Evolutionary conservation across 2,888 invertebrate genomes (phyloP).

Genomic region (Kuschelorhynchus macadamiae): DNA sequence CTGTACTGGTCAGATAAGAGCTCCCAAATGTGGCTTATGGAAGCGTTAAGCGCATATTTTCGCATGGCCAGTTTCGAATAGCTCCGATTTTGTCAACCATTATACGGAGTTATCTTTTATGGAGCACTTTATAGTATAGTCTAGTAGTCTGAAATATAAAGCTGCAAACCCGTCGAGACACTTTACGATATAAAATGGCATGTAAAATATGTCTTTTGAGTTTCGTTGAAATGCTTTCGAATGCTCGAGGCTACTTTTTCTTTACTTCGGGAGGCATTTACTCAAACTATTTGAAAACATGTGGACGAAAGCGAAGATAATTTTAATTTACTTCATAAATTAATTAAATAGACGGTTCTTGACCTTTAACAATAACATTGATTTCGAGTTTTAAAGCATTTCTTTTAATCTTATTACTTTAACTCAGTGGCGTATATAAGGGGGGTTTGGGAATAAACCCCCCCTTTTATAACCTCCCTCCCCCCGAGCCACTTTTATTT

Average conservation of each 20-base stretch:
- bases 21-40: constrained; percentile 24
- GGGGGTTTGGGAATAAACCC: no score
- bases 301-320: background rate
- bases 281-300: no score
- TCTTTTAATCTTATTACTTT: no score
- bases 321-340: constrained; percentile 1
- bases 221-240: background rate
- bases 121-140: constrained; percentile 12
- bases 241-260: background rate
- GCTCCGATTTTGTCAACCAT: constrained; percentile 28
- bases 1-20: constrained; percentile 27
- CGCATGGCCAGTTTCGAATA: constrained; percentile 26
- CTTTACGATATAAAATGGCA: constrained; percentile 10
- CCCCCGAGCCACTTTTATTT: no score
- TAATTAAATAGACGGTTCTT: no score
- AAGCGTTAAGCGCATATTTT: constrained; percentile 26
- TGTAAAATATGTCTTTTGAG: background rate
- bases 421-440: no score
- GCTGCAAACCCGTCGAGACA: background rate
- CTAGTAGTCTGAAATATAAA: constrained; percentile 16
- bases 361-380: no score
- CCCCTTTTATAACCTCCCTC: no score
- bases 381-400: no score
- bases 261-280: background rate
- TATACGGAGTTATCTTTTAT: constrained; percentile 25